Evolutionary conservation across 1,140 invertebrate genomes (phyloP).

Genomic region (Kradibia gibbosae): DNA sequence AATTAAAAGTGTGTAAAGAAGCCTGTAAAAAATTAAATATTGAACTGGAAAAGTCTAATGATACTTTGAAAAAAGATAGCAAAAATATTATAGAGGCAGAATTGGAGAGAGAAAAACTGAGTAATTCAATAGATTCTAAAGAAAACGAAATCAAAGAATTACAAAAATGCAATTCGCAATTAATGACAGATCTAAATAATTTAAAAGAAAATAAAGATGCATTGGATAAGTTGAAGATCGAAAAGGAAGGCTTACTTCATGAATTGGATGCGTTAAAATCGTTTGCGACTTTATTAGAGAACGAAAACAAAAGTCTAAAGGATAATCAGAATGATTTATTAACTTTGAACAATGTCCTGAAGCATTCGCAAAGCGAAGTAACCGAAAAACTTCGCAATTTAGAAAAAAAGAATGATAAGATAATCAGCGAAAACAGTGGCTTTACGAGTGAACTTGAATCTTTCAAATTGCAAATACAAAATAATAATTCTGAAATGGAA

Average conservation of each 20-base stretch:
- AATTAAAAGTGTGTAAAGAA: conserved; percentile 49
- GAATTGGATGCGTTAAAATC: conserved; percentile 53
- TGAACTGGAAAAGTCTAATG: conserved; percentile 53
- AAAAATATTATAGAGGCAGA: conserved; percentile 52
- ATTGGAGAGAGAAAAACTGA: conserved; percentile 50
- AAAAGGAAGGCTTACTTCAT: conserved; percentile 11
- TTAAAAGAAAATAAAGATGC: conserved; percentile 46
- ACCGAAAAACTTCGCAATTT: conserved; percentile 49
- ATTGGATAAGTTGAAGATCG: conserved; percentile 21
- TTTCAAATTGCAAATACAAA: conserved; percentile 21
- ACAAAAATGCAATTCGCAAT: conserved; percentile 54
- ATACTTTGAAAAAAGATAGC: conserved; percentile 56
- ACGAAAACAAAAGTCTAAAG: conserved; percentile 59
- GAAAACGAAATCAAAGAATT: conserved; percentile 58
- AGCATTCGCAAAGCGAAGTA: conserved; percentile 49
- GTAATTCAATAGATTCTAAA: conserved; percentile 44
- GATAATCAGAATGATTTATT: conserved; percentile 58
- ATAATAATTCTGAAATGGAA: conserved; percentile 27
- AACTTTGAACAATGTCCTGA: conserved; percentile 57
- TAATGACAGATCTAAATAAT: conserved; percentile 48
- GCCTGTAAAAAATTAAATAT: conserved; percentile 50
- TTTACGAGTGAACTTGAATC: conserved; percentile 8
- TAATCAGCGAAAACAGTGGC: conserved; percentile 46
- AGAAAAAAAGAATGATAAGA: conserved; percentile 38
- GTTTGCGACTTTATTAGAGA: conserved; percentile 41